Evolutionary conservation across 2,113 vertebrate species (phyloP).

Genomic region (Phoxinus phoxinus): DNA sequence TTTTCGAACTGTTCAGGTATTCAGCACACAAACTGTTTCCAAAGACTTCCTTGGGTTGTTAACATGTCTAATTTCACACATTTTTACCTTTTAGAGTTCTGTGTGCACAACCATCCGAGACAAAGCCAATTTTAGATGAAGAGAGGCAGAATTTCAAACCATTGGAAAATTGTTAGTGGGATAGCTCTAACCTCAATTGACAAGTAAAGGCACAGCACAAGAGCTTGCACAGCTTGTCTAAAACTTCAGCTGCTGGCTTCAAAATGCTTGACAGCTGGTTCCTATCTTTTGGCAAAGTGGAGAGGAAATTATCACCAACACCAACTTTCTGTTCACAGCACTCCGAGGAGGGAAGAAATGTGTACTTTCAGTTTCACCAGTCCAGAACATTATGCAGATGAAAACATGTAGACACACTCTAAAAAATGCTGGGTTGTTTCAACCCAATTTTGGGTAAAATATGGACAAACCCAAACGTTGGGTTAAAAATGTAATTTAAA

Average conservation of each 20-base stretch:
- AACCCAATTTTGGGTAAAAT: too few species aligned
- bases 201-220: conserved; percentile 18
- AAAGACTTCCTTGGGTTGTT: neutral
- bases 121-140: neutral
- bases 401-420: neutral
- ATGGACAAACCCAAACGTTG: too few species aligned
- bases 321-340: conserved; percentile 28
- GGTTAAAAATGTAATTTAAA: too few species aligned
- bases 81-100: neutral
- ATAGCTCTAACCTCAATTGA: conserved; percentile 6
- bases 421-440: too few species aligned
- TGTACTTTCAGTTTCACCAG: conserved; percentile 1
- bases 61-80: conserved; percentile 6
- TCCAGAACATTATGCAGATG: conserved; percentile 21
- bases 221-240: conserved; percentile 35
- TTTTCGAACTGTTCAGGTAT: conserved; percentile 24
- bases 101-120: neutral
- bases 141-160: neutral
- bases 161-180: neutral
- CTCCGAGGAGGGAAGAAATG: neutral
- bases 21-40: neutral
- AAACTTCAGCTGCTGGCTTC: conserved; percentile 16
- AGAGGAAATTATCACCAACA: conserved; percentile 24
- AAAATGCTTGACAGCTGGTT: conserved; percentile 44
- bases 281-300: conserved; percentile 21